These are phyloP conservation scores for Bibio marci DNA, from an alignment of 2,888 invertebrate species.

Conservation along the genomic window DNA sequence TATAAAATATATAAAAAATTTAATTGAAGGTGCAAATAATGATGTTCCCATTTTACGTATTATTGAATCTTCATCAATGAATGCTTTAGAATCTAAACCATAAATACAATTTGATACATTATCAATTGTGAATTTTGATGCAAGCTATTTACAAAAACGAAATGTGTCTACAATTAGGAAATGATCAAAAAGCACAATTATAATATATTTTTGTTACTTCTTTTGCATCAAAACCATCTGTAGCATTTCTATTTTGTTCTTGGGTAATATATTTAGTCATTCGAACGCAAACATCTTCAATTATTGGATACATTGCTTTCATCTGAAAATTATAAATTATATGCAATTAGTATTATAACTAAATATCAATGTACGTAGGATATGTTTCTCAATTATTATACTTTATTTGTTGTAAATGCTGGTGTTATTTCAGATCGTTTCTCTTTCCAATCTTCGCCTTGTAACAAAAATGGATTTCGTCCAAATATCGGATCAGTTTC, in stretches of 20 bases:
- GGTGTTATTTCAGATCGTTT: slow-evolving; percentile 31
- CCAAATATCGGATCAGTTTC: background rate
- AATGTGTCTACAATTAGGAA: too few species aligned
- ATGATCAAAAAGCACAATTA: too few species aligned
- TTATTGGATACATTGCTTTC: background rate
- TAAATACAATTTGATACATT: slow-evolving; percentile 20
- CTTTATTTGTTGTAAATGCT: slow-evolving; percentile 32
- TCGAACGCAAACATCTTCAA: background rate
- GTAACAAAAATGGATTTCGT: slow-evolving; percentile 31
- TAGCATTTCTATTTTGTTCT: background rate
- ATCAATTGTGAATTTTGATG: slow-evolving; percentile 6
- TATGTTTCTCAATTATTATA: slow-evolving; percentile 11
- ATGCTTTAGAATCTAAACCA: slow-evolving; percentile 20
- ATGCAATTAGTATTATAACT: too few species aligned
- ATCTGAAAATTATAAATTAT: background rate
- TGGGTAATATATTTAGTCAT: background rate
- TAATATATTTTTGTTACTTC: background rate
- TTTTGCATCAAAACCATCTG: background rate
- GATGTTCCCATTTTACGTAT: slow-evolving; percentile 8
- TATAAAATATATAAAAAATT: slow-evolving; percentile 2
- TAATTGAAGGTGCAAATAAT: slow-evolving; percentile 6
- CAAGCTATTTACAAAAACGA: background rate
- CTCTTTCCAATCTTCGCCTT: slow-evolving; percentile 32
- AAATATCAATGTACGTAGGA: slow-evolving; percentile 1
- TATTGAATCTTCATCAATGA: slow-evolving; percentile 7